Evolutionary conservation across 2,797 vertebrate genomes (phyloP), one percentile per base, ranked within the genome.

Genomic region (Clangula hyemalis): DNA sequence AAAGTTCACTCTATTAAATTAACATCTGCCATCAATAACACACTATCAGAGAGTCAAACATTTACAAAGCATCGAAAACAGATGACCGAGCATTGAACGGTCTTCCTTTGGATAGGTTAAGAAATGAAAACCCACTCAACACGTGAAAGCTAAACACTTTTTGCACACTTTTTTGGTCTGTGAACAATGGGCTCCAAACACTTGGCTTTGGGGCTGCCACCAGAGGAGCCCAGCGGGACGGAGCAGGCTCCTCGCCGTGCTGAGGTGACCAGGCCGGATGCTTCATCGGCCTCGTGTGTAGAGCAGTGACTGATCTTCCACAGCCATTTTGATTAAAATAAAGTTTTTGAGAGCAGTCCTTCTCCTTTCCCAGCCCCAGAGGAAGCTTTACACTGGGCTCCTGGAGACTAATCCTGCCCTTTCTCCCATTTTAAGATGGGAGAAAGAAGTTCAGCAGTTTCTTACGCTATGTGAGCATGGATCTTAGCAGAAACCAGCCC

Each of bases 11-110:
- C 71, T 77, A 83, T 53, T 93, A 89, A 94, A 93, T 94, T 94
- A 96, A 89, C 78, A 87, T 92, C 81, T 87, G 85, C 78, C 81
- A 62, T 70, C 95, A 93, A 95, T 64, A 94, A 85, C 30, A 41
- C 25, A 34, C 71, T 65, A 56, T 64, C 11, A 0, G 2, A 81
- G 80, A 89, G 61, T 22, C 78, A 94, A 66, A 78, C 87, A 65
- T 51, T 58, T 72, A 78, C 70, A 73, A 70, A 86, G 85, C 73
- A 58, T 65, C 74, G 71, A 75, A 94, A 90, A 2, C 76, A 91
- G 87, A 73, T 87, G 79, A 89, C 57, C 43, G 73, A 94, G 41
- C 79, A 66, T 45, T 81, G 54, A 93, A 41, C 22, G 14, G 66
- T 14, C 58, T 54, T 68, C 49, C 65, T 62, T 60, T 36, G 82